Percentiles rank a stretch among this genome's conserved stretches.
phyloP scores from a whole-genome alignment of 1,140 invertebrate genomes.

The Ooceraea biroi region DNA sequence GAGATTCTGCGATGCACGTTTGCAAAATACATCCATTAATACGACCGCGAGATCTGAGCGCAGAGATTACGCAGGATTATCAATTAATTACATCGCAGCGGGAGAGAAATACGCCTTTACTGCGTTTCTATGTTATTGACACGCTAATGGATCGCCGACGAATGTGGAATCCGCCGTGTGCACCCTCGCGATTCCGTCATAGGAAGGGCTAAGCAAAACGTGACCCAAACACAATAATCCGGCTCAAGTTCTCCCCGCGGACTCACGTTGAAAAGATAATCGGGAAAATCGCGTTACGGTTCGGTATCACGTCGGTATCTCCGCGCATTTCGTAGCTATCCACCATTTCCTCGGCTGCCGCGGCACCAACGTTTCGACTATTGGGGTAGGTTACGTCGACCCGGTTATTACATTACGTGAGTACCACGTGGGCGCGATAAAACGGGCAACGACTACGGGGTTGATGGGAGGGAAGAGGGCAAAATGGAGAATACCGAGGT shows the following conservation, averaged over 20 bases:
- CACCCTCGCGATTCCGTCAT: neutral
- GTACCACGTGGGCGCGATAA: slow-evolving; percentile 59
- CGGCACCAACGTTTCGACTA: slow-evolving; percentile 1
- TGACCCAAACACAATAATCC: slow-evolving; percentile 36
- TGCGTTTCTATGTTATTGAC: slow-evolving; percentile 23
- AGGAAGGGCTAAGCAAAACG: slow-evolving; percentile 44
- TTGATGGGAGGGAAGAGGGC: neutral
- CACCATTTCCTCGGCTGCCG: slow-evolving; percentile 32
- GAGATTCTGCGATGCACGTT: neutral
- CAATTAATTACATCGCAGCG: neutral
- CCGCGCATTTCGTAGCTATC: slow-evolving; percentile 23
- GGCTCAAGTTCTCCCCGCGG: slow-evolving; percentile 34
- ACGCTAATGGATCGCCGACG: slow-evolving; percentile 21
- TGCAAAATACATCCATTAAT: too few species aligned
- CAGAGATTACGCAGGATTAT: neutral
- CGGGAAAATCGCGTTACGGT: slow-evolving; percentile 46
- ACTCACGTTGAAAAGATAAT: slow-evolving; percentile 53
- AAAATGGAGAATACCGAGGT: slow-evolving; percentile 36
- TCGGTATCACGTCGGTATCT: slow-evolving; percentile 10
- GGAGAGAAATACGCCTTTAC: neutral
- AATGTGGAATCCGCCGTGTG: neutral
- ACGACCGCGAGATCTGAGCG: neutral
- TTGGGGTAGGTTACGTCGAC: slow-evolving; percentile 74
- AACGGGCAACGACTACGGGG: slow-evolving; percentile 25
- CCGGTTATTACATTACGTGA: slow-evolving; percentile 74